Evolutionary conservation across 2,113 vertebrate genomes (phyloP).

Genomic region (Dolichallabes microphthalmus): DNA sequence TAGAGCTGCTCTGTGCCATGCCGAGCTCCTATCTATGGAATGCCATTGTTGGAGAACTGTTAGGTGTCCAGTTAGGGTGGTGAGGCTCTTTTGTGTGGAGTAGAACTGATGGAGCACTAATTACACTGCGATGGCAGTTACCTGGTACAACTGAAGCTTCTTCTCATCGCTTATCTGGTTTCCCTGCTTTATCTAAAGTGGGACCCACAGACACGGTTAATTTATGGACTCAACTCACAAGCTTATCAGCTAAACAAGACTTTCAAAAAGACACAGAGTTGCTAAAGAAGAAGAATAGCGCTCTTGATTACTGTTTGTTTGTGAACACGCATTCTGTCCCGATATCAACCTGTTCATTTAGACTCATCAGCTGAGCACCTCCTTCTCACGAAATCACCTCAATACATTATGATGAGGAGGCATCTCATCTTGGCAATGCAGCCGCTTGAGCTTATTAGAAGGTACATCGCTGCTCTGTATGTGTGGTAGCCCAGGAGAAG

Average conservation of each 20-base stretch:
- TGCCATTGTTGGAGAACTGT: background rate
- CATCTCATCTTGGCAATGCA: conserved; percentile 9
- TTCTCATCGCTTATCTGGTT: background rate
- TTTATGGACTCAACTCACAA: conserved; percentile 2
- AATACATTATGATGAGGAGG: conserved; percentile 6
- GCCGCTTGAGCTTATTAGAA: conserved; percentile 31
- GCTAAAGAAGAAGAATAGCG: background rate
- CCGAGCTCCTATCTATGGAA: conserved; percentile 1
- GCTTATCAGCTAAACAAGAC: background rate
- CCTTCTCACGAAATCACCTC: background rate
- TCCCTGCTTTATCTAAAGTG: background rate
- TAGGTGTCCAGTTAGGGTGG: background rate
- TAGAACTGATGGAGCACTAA: conserved; percentile 18
- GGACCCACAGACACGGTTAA: background rate
- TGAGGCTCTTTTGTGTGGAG: background rate
- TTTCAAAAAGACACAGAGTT: background rate
- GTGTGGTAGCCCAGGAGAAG: background rate
- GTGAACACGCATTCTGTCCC: background rate
- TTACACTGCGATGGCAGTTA: conserved; percentile 15
- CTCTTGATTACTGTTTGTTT: background rate
- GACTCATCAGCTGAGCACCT: background rate
- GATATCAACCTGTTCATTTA: background rate
- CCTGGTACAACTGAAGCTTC: background rate
- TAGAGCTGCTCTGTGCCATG: background rate
- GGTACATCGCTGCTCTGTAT: background rate